Evolutionary conservation across 23 tunicate species (phyloP).

Genomic region (Trididemnum nubilum): DNA sequence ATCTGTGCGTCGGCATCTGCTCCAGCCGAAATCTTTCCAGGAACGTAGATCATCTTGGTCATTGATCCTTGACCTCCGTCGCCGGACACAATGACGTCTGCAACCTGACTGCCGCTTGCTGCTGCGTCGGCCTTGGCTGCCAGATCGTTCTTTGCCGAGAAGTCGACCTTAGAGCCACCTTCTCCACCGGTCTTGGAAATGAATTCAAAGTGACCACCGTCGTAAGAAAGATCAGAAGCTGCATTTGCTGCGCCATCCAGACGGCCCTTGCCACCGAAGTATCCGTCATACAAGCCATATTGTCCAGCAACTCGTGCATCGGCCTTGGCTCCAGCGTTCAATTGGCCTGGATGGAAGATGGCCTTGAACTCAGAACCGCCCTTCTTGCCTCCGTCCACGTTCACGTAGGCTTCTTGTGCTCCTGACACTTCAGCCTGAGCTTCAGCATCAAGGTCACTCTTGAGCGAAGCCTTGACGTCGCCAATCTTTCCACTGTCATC

Average conservation of each 20-base stretch:
- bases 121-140: slow-evolving; percentile 5
- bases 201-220: slow-evolving; percentile 17
- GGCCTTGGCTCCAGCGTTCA: slow-evolving; percentile 18
- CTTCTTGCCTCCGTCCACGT: slow-evolving; percentile 38
- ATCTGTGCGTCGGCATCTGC: background rate
- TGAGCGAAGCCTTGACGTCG: slow-evolving; percentile 11
- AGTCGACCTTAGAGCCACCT: slow-evolving; percentile 6
- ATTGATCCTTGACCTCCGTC: slow-evolving; percentile 5
- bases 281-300: background rate
- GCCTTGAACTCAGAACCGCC: slow-evolving; percentile 20
- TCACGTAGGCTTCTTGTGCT: slow-evolving; percentile 7
- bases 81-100: slow-evolving; percentile 22
- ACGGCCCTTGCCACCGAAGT: slow-evolving; percentile 32
- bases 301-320: slow-evolving; percentile 5
- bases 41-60: slow-evolving; percentile 18
- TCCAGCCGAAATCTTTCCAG: background rate
- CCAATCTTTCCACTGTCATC: background rate
- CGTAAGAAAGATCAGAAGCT: slow-evolving; percentile 7
- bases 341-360: slow-evolving; percentile 26
- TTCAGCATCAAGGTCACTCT: slow-evolving; percentile 5
- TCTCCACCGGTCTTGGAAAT: slow-evolving; percentile 29
- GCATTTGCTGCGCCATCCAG: slow-evolving; percentile 1
- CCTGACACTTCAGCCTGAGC: slow-evolving; percentile 15
- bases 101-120: slow-evolving; percentile 21
- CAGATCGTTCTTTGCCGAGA: slow-evolving; percentile 4